These are phyloP conservation scores for Oryctes rhinoceros DNA, from an alignment of 1,140 invertebrate genomes.

Conservation along the genomic window DNA sequence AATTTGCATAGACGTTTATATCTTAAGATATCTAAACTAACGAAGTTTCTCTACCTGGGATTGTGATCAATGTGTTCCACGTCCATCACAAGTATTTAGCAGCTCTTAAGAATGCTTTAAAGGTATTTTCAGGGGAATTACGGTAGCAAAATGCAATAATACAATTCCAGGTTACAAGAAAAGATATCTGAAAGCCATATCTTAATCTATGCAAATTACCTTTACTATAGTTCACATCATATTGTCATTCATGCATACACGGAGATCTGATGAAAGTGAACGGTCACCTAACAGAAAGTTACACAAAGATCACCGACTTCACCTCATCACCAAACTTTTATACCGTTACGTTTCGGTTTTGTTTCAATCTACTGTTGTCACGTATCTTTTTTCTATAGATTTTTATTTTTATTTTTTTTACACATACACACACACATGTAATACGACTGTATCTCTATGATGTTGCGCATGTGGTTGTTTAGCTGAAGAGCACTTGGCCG, in stretches of 20 bases:
- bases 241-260: neutral
- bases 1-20: too few species aligned
- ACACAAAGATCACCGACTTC: conserved; percentile 1
- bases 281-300: neutral
- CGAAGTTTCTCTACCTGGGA: too few species aligned
- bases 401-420: conserved; percentile 23
- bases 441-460: conserved; percentile 36
- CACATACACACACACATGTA: conserved; percentile 23
- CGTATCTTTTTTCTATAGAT: conserved; percentile 6
- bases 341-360: neutral
- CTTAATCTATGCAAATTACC: too few species aligned
- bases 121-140: too few species aligned
- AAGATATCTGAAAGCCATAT: too few species aligned
- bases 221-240: neutral
- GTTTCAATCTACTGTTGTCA: neutral
- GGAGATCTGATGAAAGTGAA: conserved; percentile 12
- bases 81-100: too few species aligned
- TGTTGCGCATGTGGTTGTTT: conserved; percentile 54
- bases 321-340: neutral
- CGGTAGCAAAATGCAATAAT: too few species aligned
- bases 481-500: conserved; percentile 92
- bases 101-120: too few species aligned
- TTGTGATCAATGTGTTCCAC: too few species aligned
- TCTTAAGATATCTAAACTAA: too few species aligned
- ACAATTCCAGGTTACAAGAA: too few species aligned